Conservation (phyloP, 2,113 vertebrate species). For the Azemiops feae region DNA sequence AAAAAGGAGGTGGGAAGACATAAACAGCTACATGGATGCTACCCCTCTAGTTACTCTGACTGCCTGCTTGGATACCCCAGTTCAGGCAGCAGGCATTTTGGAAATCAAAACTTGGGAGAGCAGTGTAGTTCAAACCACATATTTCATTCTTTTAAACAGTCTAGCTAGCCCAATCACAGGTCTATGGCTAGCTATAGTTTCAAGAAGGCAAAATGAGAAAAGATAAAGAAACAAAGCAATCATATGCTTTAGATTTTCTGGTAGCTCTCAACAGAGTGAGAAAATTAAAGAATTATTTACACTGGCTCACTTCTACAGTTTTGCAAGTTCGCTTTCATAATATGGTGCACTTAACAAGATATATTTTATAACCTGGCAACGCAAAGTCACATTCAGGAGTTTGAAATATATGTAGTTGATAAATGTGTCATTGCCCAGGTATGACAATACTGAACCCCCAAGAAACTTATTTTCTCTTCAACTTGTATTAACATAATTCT, state of each 20-base stretch:
- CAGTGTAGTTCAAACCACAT: neutral
- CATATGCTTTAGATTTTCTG: constrained; percentile 17
- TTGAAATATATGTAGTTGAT: constrained; percentile 16
- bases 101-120: neutral
- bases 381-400: neutral
- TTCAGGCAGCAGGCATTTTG: neutral
- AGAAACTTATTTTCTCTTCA: neutral
- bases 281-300: constrained; percentile 51
- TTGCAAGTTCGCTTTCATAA: constrained; percentile 42
- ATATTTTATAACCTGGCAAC: neutral
- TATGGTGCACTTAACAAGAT: constrained; percentile 16
- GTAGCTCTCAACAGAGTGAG: constrained; percentile 26
- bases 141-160: neutral
- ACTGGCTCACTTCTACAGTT: constrained; percentile 44
- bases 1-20: neutral
- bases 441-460: neutral
- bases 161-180: neutral
- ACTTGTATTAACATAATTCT: neutral
- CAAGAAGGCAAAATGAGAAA: constrained; percentile 15
- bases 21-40: neutral
- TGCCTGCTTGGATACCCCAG: neutral
- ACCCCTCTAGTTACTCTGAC: neutral
- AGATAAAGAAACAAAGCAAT: constrained; percentile 25
- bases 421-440: neutral
- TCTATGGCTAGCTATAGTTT: constrained; percentile 5